These are phyloP conservation scores for Ophion costatus DNA, from an alignment of 2,888 invertebrate species.

Conservation along the genomic window DNA sequence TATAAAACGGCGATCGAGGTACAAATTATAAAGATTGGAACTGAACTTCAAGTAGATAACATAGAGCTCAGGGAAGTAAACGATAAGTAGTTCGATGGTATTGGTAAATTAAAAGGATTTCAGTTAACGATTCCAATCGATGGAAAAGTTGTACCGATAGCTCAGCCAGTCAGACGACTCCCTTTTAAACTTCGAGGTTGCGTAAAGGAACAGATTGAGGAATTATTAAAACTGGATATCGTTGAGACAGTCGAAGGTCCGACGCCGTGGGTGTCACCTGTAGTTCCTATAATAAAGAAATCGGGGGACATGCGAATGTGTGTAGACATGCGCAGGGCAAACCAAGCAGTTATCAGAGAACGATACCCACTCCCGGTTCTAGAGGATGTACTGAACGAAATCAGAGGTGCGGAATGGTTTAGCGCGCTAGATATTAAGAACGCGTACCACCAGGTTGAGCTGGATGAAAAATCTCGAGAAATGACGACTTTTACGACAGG, in stretches of 20 bases:
- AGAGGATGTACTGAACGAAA: constrained; percentile 29
- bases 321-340: constrained; percentile 24
- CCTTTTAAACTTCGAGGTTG: constrained; percentile 56
- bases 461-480: no score
- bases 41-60: constrained; percentile 14
- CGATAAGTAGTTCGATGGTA: constrained; percentile 38
- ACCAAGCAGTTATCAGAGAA: constrained; percentile 16
- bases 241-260: constrained; percentile 71
- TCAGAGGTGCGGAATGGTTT: constrained; percentile 12
- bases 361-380: constrained; percentile 10
- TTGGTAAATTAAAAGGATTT: constrained; percentile 50
- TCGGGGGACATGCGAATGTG: constrained; percentile 13
- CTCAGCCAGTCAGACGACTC: constrained; percentile 55
- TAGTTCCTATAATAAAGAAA: constrained; percentile 72
- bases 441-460: constrained; percentile 73
- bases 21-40: constrained; percentile 10
- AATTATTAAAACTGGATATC: constrained; percentile 66
- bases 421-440: constrained; percentile 74
- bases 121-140: constrained; percentile 47
- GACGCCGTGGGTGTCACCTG: constrained; percentile 20
- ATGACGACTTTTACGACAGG: constrained; percentile 78
- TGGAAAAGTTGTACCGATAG: constrained; percentile 44
- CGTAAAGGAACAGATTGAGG: no score
- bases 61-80: constrained; percentile 7
- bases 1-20: constrained; percentile 15